phyloP scores from a whole-genome alignment of 1,140 invertebrate species.

The Liolophura sinensis region DNA sequence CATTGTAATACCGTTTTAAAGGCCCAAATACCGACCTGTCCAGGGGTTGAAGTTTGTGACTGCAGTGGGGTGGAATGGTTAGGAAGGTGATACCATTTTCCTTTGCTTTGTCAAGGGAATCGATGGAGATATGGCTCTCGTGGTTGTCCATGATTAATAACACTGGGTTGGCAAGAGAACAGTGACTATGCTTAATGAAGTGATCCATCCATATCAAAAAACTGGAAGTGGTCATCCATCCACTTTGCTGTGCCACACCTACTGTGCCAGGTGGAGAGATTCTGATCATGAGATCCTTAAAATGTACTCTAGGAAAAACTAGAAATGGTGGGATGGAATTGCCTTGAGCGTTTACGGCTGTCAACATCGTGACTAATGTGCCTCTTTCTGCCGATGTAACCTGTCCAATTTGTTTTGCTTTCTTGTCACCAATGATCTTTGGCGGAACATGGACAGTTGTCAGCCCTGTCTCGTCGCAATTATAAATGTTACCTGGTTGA shows the following conservation, averaged over 20 bases:
- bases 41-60: constrained; percentile 7
- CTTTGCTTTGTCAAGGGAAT: constrained; percentile 30
- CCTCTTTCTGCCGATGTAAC: constrained; percentile 21
- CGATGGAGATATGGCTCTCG: constrained; percentile 41
- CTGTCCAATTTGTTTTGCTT: constrained; percentile 21
- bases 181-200: too few relatives aligned
- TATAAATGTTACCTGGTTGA: constrained; percentile 19
- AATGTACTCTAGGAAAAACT: constrained; percentile 43
- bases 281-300: constrained; percentile 52
- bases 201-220: constrained; percentile 60
- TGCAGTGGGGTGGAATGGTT: too few relatives aligned
- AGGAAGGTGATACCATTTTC: constrained; percentile 45
- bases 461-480: constrained; percentile 26
- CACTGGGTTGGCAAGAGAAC: constrained; percentile 11
- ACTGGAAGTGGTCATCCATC: constrained; percentile 60
- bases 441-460: constrained; percentile 25
- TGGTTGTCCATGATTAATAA: constrained; percentile 40
- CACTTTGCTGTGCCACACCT: constrained; percentile 54
- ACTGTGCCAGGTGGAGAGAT: constrained; percentile 55
- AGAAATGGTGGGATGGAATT: constrained; percentile 44
- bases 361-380: constrained; percentile 16
- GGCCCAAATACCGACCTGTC: constrained; percentile 7
- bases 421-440: constrained; percentile 17
- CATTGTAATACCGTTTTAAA: constrained; percentile 14
- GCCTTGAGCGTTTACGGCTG: constrained; percentile 24